phyloP scores from a whole-genome alignment of 2,113 vertebrate species.

The Mola mola region DNA sequence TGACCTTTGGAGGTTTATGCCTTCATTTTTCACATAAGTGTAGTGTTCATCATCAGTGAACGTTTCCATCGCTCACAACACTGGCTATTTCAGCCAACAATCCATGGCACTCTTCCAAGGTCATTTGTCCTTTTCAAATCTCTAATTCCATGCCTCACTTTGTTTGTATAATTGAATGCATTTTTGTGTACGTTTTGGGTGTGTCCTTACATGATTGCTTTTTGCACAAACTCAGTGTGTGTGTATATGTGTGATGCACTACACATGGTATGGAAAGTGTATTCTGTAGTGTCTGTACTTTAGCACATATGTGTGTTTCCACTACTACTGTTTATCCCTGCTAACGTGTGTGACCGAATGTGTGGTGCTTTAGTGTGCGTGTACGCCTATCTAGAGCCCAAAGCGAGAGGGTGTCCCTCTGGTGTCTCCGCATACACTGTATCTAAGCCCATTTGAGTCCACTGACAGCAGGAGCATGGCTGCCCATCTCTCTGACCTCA shows the following conservation, averaged over 20 bases:
- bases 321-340: neutral
- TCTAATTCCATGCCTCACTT: conserved; percentile 46
- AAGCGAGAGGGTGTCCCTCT: conserved; percentile 63
- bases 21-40: conserved; percentile 20
- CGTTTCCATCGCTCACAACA: conserved; percentile 32
- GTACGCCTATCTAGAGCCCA: conserved; percentile 35
- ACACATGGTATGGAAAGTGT: neutral
- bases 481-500: conserved; percentile 80
- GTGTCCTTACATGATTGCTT: conserved; percentile 1
- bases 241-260: conserved; percentile 1
- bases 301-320: neutral
- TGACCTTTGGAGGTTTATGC: conserved; percentile 33
- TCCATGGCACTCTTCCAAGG: conserved; percentile 48
- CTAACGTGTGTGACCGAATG: conserved; percentile 26
- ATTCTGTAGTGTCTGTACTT: neutral
- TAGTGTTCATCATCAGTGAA: conserved; percentile 23
- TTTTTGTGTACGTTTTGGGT: neutral
- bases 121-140: conserved; percentile 55
- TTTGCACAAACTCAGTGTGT: conserved; percentile 4
- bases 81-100: conserved; percentile 42
- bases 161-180: conserved; percentile 23
- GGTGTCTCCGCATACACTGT: conserved; percentile 65
- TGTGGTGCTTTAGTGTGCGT: no score
- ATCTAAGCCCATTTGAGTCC: conserved; percentile 74
- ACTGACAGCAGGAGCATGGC: conserved; percentile 72